Base-by-base conservation (phyloP, 2,888 invertebrate genomes). In the Amblyjoppa proteus region DNA sequence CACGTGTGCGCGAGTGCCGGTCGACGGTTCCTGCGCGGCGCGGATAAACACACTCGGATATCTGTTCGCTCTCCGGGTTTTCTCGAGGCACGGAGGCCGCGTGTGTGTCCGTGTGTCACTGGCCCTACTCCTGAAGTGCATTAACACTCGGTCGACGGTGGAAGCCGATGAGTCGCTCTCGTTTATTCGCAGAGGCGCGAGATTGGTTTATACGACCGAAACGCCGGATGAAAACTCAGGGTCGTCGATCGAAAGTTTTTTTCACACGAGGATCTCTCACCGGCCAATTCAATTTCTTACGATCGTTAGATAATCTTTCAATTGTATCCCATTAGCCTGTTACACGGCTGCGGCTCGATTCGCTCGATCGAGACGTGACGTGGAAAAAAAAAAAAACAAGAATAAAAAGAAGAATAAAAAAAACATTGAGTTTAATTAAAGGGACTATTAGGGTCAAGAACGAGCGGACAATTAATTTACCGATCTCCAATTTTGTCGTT, bases 391-490 rank as follows among this genome's bases (percentile, higher is more conserved):
- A 41, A 31, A 74, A 16, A 53, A 56, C 34, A 38, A 3, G n/a
- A 34, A 45, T 41, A 41, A 5, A 41, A 41, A 9, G 1, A 41
- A 41, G 28, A 25, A 20, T 51, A 66, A 66, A 82, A 82, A 82
- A 76, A 80, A 11, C 5, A n/a, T 11, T n/a, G 66, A 49, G 51
- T 85, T 58, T 51, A 81, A 81, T 81, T 74, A 61, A 77, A 77
- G 80, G 77, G 80, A 53, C 81, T 61, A 86, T 86, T 86, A 75
- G 81, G 86, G 86, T 83, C 86, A 86, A 83, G 86, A 78, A 81
- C 83, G 83, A 64, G 38, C 56, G 69, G 61, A 49, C 75, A 86
- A 85, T 83, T 83, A 85, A 83, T 86, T 86, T 80, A 85, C 66
- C 64, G 85, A 85, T 73, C 68, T 31, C 45, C 20, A 53, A 80